Conservation (phyloP, 2,888 invertebrate species). For the Dynastes maya region DNA sequence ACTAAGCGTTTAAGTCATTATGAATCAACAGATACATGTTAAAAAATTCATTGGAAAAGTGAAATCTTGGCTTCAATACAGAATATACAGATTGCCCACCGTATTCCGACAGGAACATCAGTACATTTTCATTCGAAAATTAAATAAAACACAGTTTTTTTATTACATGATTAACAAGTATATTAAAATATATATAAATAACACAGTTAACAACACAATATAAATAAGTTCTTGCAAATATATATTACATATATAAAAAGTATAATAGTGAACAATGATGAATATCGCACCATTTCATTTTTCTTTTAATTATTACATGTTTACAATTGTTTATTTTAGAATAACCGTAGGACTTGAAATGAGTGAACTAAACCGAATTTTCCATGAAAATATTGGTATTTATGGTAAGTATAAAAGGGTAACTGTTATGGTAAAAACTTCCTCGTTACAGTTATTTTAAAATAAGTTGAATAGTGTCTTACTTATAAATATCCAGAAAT, state of each 20-base stretch:
- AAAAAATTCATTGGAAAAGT: no score
- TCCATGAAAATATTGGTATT: background rate
- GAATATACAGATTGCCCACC: no score
- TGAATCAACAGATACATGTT: no score
- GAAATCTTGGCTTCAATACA: no score
- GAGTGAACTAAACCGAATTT: background rate
- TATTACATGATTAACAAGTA: conserved; percentile 46
- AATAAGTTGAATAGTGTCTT: background rate
- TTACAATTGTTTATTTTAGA: conserved; percentile 4
- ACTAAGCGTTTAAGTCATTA: no score
- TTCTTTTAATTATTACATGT: conserved; percentile 2
- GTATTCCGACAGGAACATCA: no score
- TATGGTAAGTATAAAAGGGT: background rate
- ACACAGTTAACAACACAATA: conserved; percentile 47
- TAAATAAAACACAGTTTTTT: background rate
- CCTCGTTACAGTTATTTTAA: conserved; percentile 23
- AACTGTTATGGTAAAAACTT: background rate
- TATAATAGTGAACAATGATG: conserved; percentile 31
- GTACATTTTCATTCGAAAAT: no score
- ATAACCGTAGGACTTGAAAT: background rate
- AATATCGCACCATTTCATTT: conserved; percentile 9
- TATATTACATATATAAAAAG: conserved; percentile 39
- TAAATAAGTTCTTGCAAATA: conserved; percentile 40
- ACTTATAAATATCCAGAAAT: background rate
- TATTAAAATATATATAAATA: conserved; percentile 52